Base-by-base conservation (phyloP, 30 jellyfish, hydroid and myxozoan species). In the Sanderia malayensis region DNA sequence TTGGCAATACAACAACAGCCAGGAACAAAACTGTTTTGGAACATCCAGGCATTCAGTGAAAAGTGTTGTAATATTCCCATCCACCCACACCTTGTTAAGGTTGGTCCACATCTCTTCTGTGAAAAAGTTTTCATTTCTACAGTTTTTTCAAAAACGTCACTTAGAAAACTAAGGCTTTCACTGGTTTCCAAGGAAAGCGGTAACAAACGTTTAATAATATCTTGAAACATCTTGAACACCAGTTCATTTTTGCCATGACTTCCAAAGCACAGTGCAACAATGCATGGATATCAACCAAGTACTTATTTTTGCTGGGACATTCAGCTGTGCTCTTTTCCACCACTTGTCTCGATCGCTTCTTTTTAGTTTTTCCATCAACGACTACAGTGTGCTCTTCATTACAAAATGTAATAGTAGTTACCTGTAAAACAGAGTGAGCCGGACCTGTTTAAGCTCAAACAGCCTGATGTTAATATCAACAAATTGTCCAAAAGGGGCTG, bases 1-100 rank as follows among this genome's bases (percentile, higher is more conserved):
- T 33, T 67, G 76, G 76, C 76, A 63, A 37, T 63, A 44, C 77
- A 65, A 65, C 77, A 65, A 17, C 28, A 65, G 77, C 77, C 77
- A 65, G 15, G 77, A 65, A 23, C 77, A 0, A 65, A 65, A 65
- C 61, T 65, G 61, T 44, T 65, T 32, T 19, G 61, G 55, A 0
- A 65, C 77, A 32, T 44, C 77, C 37, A 65, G 33, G 31, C 55
- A 44, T 34, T 20, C 63, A 6, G 24, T 34, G 61, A 65, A 19
- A 1, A 10, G 22, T 29, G 52, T 18, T 1, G 60, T 65, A 10
- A 65, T 31, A 29, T 32, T 27, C 19, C 33, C 77, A 65, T 65
- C 58, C 77, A 33, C 61, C 77, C 77, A 65, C 52, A 65, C 77
- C 27, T 31, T 32, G 77, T 65, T 34, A 61, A 31, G 33, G 29